Conservation (phyloP, 1,140 invertebrate genomes). For the Cheumatopsyche charites region DNA sequence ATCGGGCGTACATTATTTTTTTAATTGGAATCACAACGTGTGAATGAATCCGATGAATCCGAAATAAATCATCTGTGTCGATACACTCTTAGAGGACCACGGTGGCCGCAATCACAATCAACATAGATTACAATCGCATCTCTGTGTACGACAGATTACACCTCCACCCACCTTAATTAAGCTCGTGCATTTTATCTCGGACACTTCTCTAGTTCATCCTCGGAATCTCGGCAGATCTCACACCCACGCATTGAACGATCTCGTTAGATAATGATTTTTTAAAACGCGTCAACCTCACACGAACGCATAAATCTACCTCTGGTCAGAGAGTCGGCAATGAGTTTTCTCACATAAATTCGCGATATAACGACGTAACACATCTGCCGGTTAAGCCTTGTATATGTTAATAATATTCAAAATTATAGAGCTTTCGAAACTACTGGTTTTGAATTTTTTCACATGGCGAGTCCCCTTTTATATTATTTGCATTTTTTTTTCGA, state of each 20-base stretch:
- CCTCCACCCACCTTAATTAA: conserved; percentile 45
- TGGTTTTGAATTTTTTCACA: too few species aligned
- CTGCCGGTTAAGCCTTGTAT: too few species aligned
- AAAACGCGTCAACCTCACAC: background rate
- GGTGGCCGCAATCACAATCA: conserved; percentile 9
- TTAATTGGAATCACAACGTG: background rate
- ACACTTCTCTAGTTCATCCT: conserved; percentile 38
- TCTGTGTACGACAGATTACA: conserved; percentile 44
- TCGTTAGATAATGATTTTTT: background rate
- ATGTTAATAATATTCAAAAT: too few species aligned
- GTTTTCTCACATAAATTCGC: too few species aligned
- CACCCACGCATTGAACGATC: too few species aligned
- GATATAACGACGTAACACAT: too few species aligned
- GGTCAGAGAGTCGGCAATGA: too few species aligned
- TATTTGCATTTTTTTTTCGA: too few species aligned
- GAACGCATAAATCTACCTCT: too few species aligned
- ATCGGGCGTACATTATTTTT: background rate
- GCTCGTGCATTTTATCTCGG: conserved; percentile 39
- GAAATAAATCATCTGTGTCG: background rate
- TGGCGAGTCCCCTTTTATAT: too few species aligned
- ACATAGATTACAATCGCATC: conserved; percentile 36
- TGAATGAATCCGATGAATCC: background rate
- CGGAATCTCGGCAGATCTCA: conserved; percentile 17
- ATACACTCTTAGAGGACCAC: background rate
- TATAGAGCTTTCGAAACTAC: too few species aligned